Base-by-base conservation (phyloP, 2,888 invertebrate species). In the Candidula unifasciata region DNA sequence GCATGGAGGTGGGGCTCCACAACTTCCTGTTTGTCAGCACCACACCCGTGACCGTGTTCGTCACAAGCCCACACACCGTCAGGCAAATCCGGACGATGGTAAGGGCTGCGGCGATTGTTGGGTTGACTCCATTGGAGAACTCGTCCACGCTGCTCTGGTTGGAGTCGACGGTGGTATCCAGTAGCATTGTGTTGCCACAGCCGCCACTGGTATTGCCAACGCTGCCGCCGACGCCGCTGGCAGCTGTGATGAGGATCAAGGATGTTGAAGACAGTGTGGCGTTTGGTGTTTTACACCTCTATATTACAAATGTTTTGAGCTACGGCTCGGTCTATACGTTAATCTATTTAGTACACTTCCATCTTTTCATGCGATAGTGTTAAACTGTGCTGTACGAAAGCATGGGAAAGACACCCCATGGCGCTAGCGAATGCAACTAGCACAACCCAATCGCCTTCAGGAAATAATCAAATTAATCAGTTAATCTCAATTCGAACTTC, bases 1-100 rank as follows among this genome's bases (percentile, higher is more conserved):
- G 71, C 84, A 87, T 84, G 16, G 88, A 86, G 21, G 88, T 88
- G 8, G 88, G 85, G 5, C 85, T 86, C 86, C 87, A 86, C 76
- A 88, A 83, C 35, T 80, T 82, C 54, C 82, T 83, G 82, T 87
- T 83, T 44, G 87, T 86, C 73, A 88, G 83, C 6, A 88, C 87
- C 18, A 83, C 74, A 21, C 84, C 85, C 3, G 88, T 83, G 21
- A 88, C 64, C 21, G 77, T 74, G 83, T 88, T 88, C 73, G 86
- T 84, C 10, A 82, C n/a, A n/a, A 85, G 78, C 35, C 87, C 88
- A 35, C 87, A 87, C 35, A 84, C 60, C 54, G 88, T 84, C 27
- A 88, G 74, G 33, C 54, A 68, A 2, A 87, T 52, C 5, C 87
- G 82, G 1, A 86, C 68, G 37, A 86, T 76, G 30, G 84, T 87